Conservation (phyloP, 2,113 vertebrate species). For the Mugil cephalus region DNA sequence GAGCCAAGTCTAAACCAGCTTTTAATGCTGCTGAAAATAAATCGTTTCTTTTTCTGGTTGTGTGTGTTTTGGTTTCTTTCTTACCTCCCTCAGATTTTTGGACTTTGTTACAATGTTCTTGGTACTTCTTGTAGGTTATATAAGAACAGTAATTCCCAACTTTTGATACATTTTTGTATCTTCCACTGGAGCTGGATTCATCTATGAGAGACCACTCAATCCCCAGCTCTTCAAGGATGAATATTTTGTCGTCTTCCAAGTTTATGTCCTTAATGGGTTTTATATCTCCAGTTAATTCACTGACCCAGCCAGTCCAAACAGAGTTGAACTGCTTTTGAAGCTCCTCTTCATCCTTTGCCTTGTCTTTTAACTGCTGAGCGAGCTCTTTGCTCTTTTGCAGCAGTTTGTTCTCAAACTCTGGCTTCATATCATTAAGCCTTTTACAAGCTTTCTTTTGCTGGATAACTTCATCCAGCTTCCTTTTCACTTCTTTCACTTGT, state of each 20-base stretch:
- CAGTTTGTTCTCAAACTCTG: too few species aligned
- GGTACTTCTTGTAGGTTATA: fast-evolving
- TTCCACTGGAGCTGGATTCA: fast-evolving
- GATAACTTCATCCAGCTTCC: too few species aligned
- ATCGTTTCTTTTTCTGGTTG: too few species aligned
- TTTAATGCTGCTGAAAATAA: too few species aligned
- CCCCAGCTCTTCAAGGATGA: neutral
- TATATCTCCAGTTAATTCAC: neutral
- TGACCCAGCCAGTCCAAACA: neutral
- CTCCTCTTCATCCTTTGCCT: conserved; percentile 20
- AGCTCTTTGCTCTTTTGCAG: too few species aligned
- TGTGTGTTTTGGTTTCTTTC: too few species aligned
- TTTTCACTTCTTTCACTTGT: too few species aligned
- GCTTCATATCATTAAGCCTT: too few species aligned
- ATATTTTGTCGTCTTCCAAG: neutral
- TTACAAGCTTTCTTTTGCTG: too few species aligned
- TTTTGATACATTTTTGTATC: fast-evolving
- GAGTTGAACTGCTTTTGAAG: conserved; percentile 7
- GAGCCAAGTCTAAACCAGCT: too few species aligned
- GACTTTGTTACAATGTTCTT: fast-evolving
- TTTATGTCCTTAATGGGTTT: conserved; percentile 19
- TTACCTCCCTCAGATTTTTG: too few species aligned
- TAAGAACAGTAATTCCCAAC: conserved; percentile 2
- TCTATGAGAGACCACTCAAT: fast-evolving
- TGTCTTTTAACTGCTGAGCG: conserved; percentile 21